Evolutionary conservation across 2,888 invertebrate species (phyloP), one percentile per base, ranked within the genome.

Genomic region (Girardia tigrina): DNA sequence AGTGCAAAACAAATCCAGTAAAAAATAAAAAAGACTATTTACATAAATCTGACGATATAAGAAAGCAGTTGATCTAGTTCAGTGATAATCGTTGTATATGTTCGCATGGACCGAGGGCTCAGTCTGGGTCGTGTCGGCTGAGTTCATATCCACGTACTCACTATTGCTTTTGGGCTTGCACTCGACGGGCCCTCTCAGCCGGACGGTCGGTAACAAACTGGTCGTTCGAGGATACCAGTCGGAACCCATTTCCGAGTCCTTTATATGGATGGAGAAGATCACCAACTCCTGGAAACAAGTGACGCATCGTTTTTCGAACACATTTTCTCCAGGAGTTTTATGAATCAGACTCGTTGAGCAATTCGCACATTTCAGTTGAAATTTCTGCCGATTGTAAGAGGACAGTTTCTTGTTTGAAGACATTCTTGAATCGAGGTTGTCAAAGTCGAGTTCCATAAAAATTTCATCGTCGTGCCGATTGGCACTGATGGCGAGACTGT

Each of bases 391-490:
- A 56, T 4, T 8, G 2, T 4, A 20, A 2, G 56, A 8, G 2
- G 56, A n/a, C 56, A 56, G 6, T 56, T 56, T 56, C 8, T 20
- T 23, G 56, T n/a, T 56, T 56, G 56, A 56, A 2, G 23, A n/a
- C 4, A 6, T n/a, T 56, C 56, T 56, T 20, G 2, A 6, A 2
- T 4, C 4, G 4, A 56, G n/a, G 56, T 56, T 56, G n/a, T 56
- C 56, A 56, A 56, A 56, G 23, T 56, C 56, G n/a, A 56, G 56
- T n/a, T 56, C 56, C 56, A 56, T 56, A 56, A 56, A 56, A 16
- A 56, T 56, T 4, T 56, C 8, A 56, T 56, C 56, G n/a, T 56
- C 56, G n/a, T 56, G 56, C 4, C 56, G 56, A 56, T 56, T 56
- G 4, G 56, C 56, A 56, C 56, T 56, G 56, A 56, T 56, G 6